phyloP scores from a whole-genome alignment of 2,113 vertebrate species.

The Phrynocephalus versicolor region DNA sequence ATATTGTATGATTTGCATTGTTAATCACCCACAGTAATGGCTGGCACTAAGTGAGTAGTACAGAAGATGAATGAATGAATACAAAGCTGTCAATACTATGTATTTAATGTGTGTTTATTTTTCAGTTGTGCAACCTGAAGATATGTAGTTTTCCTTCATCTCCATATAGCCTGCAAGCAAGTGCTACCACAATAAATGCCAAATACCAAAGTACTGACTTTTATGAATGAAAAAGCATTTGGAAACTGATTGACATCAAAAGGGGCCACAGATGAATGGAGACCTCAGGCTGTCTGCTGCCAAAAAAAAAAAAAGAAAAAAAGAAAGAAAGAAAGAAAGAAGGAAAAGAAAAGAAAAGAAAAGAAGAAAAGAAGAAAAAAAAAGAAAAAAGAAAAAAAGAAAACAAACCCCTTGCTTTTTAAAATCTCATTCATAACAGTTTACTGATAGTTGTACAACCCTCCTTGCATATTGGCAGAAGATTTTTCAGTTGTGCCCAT shows the following conservation, averaged over 20 bases:
- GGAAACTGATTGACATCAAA: not conserved
- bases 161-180: not conserved
- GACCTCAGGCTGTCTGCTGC: not conserved
- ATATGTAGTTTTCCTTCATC: not conserved
- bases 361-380: too few species aligned
- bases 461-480: constrained; percentile 39
- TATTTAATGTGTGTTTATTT: not conserved
- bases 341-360: too few species aligned
- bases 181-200: not conserved
- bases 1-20: too few species aligned
- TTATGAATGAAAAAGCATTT: not conserved
- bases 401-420: constrained; percentile 26
- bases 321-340: too few species aligned
- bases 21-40: too few species aligned
- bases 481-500: constrained; percentile 48
- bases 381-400: too few species aligned
- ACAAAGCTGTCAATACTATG: not conserved
- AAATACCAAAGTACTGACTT: not conserved
- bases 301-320: too few species aligned
- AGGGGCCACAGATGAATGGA: constrained; percentile 1
- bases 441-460: constrained; percentile 8
- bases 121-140: not conserved
- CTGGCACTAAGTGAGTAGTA: too few species aligned
- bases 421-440: not conserved
- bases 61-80: too few species aligned